Conservation (phyloP, 2,113 vertebrate genomes). For the Okapia johnstoni region DNA sequence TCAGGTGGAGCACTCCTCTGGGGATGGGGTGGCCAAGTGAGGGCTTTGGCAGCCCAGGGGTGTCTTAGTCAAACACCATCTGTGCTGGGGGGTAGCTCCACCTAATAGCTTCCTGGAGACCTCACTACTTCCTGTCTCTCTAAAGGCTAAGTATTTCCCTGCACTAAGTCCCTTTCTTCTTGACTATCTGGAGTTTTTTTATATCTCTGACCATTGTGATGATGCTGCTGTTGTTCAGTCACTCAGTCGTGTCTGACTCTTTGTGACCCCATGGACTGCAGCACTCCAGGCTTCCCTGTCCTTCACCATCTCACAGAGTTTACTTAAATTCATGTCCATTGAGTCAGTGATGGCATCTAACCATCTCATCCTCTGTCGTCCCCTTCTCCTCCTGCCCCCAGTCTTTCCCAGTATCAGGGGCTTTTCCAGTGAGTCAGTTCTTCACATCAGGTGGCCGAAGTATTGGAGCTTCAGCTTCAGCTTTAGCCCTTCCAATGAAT, state of each 20-base stretch:
- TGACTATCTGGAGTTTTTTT: neutral
- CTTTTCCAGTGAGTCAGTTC: neutral
- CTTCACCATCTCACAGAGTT: neutral
- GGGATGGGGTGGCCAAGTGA: neutral
- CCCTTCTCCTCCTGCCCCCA: neutral
- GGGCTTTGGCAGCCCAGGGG: neutral
- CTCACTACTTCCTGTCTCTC: neutral
- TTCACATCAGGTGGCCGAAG: neutral
- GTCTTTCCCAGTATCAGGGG: neutral
- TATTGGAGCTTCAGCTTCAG: neutral
- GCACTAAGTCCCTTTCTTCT: neutral
- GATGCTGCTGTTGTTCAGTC: neutral
- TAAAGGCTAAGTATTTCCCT: neutral
- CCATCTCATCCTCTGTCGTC: neutral
- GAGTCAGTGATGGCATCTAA: neutral
- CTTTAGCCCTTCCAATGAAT: neutral
- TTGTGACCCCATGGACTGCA: neutral
- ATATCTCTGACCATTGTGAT: neutral
- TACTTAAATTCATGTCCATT: neutral
- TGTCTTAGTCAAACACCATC: neutral
- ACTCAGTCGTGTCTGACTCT: neutral
- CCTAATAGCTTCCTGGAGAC: neutral
- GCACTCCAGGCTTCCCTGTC: neutral
- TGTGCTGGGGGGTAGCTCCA: neutral
- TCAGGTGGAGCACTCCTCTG: neutral